Conservation (phyloP, 2,888 invertebrate genomes). For the Trichopria drosophilae region DNA sequence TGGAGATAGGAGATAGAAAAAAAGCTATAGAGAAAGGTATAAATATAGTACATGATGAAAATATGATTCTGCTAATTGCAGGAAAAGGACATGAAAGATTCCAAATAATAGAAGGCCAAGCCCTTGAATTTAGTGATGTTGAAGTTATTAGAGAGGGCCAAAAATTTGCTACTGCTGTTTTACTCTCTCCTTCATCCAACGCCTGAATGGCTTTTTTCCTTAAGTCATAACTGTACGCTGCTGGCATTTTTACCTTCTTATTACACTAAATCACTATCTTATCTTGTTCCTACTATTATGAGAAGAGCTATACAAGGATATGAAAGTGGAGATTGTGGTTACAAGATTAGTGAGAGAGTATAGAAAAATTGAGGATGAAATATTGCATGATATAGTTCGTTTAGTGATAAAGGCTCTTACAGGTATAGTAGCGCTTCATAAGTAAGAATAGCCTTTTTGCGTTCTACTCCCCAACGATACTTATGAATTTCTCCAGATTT, state of each 20-base stretch:
- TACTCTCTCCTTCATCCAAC: constrained; percentile 4
- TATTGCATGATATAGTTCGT: no score
- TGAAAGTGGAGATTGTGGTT: no score
- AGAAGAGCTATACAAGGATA: no score
- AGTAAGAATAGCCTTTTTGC: no score
- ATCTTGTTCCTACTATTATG: no score
- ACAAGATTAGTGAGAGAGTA: no score
- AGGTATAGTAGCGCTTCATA: no score
- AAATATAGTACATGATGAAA: constrained; percentile 17
- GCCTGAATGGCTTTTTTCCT: constrained; percentile 7
- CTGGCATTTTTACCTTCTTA: constrained; percentile 7
- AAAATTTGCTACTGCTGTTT: constrained; percentile 7
- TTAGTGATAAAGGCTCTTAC: no score
- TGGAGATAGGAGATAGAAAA: constrained; percentile 22
- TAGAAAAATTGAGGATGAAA: no score
- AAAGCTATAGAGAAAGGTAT: constrained; percentile 19
- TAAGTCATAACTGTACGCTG: constrained; percentile 10
- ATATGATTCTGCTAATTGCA: constrained; percentile 21
- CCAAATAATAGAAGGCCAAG: constrained; percentile 22
- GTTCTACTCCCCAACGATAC: constrained; percentile 42
- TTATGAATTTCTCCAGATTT: constrained; percentile 46
- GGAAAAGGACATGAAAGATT: constrained; percentile 25
- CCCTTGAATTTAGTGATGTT: constrained; percentile 21
- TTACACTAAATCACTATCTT: constrained; percentile 1
- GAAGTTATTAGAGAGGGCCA: no score